Base-by-base conservation (phyloP, 1,140 invertebrate genomes). In the Steinernema khuongi region DNA sequence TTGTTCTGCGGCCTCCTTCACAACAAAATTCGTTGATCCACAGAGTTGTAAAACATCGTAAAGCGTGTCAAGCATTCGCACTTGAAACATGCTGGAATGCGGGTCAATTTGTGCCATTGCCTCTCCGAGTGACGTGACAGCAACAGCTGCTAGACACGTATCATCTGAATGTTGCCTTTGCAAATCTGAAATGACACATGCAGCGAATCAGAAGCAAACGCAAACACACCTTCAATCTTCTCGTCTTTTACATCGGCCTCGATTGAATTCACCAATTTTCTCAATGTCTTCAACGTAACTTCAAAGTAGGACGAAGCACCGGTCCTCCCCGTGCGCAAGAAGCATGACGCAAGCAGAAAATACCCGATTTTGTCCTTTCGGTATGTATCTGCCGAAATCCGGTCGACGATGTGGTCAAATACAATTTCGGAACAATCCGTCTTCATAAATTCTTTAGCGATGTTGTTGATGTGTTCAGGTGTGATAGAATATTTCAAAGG, bases 81-180 rank as follows among this genome's bases (percentile, higher is more conserved):
- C 19, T 60, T 60, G 4, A 26, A 60, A 60, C 22, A n/a, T 14
- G 14, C 26, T 22, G 4, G 7, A 14, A 22, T 11, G 4, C 4
- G 50, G 50, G 19, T 60, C 50, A 26, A 60, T 22, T 60, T 60
- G 50, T 17, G 50, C 50, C 50, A 60, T 60, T 11, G 50, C 50
- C 26, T 60, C 50, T 60, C 50, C 50, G 7, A 60, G 19, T n/a
- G 50, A 14, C 26, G 50, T 60, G 14, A 60, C 14, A 60, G 50
- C 50, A 26, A 60, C 2, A 4, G 50, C 50, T 17, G 50, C 50
- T 22, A 60, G 19, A 22, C 50, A 60, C 14, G 7, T 17, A 22
- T 60, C 50, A 22, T 60, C 50, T 22, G 50, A 60, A 22, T 60
- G 50, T 26, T 11, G 22, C 2, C 7, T 60, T 60, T 60, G 50